A percentile compares a stretch with the other conserved stretches of the same genome.
These are phyloP conservation scores for Sarcophaga peregrina DNA, from an alignment of 1,140 invertebrate genomes.

Conservation along the genomic window DNA sequence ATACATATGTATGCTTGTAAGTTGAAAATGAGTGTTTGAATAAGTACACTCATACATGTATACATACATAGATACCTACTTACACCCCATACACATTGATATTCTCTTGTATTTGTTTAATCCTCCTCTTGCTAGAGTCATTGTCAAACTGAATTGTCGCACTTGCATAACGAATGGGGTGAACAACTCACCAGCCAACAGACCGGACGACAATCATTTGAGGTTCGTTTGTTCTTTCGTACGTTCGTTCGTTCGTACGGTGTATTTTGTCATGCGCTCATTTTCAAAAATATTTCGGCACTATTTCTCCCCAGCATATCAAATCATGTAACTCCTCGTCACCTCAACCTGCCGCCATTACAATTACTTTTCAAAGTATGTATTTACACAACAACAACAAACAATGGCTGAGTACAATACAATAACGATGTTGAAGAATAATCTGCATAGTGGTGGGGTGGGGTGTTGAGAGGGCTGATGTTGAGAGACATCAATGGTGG, in stretches of 20 bases:
- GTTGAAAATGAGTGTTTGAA: conserved; percentile 1
- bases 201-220: not conserved
- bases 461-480: too few relatives aligned
- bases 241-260: conserved; percentile 8
- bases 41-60: not conserved
- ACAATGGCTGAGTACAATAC: not conserved
- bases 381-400: conserved; percentile 30
- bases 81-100: not conserved
- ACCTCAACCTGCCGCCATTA: not conserved
- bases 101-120: not conserved
- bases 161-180: not conserved
- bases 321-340: not conserved
- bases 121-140: conserved; percentile 31
- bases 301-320: not conserved
- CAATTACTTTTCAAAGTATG: conserved; percentile 34
- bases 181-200: not conserved
- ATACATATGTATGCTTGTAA: not conserved
- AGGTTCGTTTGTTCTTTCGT: not conserved
- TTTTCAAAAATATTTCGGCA: not conserved
- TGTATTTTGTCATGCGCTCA: conserved; percentile 34
- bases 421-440: not conserved
- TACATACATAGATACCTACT: not conserved
- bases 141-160: conserved; percentile 30
- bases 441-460: too few relatives aligned
- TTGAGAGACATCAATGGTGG: not conserved